These are phyloP conservation scores for Collichthys lucidus DNA, from an alignment of 2,113 vertebrate species.

Conservation along the genomic window DNA sequence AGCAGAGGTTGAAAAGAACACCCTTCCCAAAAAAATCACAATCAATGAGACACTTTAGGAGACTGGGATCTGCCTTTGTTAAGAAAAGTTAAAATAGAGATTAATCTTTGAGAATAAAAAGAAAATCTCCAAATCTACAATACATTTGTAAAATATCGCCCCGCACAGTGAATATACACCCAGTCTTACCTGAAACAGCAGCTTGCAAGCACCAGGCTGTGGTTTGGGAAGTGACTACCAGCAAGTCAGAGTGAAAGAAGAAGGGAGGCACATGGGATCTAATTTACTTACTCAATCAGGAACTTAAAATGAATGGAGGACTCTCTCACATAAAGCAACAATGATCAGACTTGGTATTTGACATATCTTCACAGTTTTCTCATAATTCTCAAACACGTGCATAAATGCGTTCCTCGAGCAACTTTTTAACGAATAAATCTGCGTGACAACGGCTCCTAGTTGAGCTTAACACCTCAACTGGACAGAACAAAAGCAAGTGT, in stretches of 20 bases:
- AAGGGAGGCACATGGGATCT: slow-evolving; percentile 51
- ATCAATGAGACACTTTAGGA: neutral
- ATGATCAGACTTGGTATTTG: neutral
- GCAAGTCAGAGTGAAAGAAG: slow-evolving; percentile 46
- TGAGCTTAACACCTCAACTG: too few species aligned
- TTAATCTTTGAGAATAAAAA: neutral
- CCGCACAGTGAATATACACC: neutral
- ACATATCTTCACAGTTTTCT: neutral
- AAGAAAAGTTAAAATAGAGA: neutral
- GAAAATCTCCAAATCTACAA: neutral
- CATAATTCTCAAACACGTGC: too few species aligned
- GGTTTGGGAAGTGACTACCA: neutral
- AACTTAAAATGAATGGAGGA: slow-evolving; percentile 24
- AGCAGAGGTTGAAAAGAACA: neutral
- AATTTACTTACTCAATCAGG: slow-evolving; percentile 65
- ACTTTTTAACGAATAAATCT: too few species aligned
- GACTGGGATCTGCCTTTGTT: neutral
- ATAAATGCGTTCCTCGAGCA: too few species aligned
- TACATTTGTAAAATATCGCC: neutral
- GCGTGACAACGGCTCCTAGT: too few species aligned
- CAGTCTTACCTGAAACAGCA: slow-evolving; percentile 51
- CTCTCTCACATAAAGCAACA: slow-evolving; percentile 5
- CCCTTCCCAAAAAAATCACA: neutral
- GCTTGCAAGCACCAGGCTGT: neutral
- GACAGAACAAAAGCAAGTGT: too few species aligned